phyloP scores from a whole-genome alignment of 2,113 vertebrate species.

The Heterochromis multidens region DNA sequence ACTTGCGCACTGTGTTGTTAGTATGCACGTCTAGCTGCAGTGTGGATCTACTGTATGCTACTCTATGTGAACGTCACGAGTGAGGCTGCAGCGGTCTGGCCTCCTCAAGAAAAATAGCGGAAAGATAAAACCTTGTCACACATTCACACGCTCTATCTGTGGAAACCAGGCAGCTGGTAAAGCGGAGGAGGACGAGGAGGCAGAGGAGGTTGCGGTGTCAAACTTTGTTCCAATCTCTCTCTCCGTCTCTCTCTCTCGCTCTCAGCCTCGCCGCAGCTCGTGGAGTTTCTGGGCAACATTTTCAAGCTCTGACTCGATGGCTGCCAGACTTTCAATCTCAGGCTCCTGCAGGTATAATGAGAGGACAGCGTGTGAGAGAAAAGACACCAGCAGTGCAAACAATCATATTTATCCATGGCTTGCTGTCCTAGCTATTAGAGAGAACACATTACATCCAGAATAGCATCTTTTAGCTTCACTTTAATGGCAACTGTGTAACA shows the following conservation, averaged over 20 bases:
- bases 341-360: slow-evolving; percentile 79
- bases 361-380: neutral
- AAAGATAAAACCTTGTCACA: slow-evolving; percentile 47
- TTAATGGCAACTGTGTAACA: neutral
- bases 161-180: slow-evolving; percentile 48
- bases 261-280: slow-evolving; percentile 77
- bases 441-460: neutral
- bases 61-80: slow-evolving; percentile 6
- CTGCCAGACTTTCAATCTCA: slow-evolving; percentile 89
- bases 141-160: slow-evolving; percentile 39
- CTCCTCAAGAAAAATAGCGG: slow-evolving; percentile 16
- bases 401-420: neutral
- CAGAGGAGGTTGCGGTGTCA: slow-evolving; percentile 25
- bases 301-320: slow-evolving; percentile 93
- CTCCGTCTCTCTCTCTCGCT: neutral
- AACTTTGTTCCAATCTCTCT: neutral
- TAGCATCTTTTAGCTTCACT: neutral
- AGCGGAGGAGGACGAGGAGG: slow-evolving; percentile 49
- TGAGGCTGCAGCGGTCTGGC: slow-evolving; percentile 24
- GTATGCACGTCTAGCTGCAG: slow-evolving; percentile 15
- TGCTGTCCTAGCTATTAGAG: neutral
- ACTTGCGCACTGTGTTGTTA: neutral
- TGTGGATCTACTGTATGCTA: slow-evolving; percentile 28
- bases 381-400: neutral
- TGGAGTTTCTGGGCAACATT: slow-evolving; percentile 89